These are phyloP conservation scores for Carassius gibelio DNA, from an alignment of 2,113 vertebrate genomes.

Conservation along the genomic window DNA sequence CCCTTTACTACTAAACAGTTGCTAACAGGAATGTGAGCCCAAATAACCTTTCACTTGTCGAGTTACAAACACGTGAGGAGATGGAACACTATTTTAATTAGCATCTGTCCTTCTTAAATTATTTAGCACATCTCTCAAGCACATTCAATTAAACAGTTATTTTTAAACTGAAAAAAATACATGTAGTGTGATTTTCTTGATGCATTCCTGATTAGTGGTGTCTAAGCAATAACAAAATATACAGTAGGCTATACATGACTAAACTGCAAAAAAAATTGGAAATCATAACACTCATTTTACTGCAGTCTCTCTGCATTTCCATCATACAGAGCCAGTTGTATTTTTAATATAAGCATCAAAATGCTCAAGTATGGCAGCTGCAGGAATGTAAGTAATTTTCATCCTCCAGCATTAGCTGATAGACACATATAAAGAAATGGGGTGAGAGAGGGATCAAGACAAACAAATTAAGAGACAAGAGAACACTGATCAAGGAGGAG, in stretches of 20 bases:
- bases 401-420: not conserved
- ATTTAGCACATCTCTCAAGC: not conserved
- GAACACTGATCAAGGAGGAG: slow-evolving; percentile 17
- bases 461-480: slow-evolving; percentile 26
- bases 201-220: not conserved
- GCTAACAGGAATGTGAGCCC: not conserved
- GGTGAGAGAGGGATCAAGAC: not conserved
- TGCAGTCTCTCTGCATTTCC: not conserved
- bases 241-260: not conserved
- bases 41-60: not conserved
- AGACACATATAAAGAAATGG: not conserved
- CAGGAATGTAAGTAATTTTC: not conserved
- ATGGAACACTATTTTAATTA: not conserved
- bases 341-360: slow-evolving; percentile 23
- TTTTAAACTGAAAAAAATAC: not conserved
- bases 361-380: not conserved
- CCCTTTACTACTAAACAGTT: not conserved
- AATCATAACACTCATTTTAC: not conserved
- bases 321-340: not conserved
- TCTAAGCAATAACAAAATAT: not conserved
- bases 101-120: not conserved
- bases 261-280: not conserved
- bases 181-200: not conserved
- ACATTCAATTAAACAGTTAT: not conserved
- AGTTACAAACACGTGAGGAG: not conserved